Percentiles rank a stretch among this genome's conserved stretches.
These are phyloP conservation scores for Oopsacas minuta DNA, from an alignment of 37 sponge, comb jelly and placozoan species.

Conservation along the genomic window DNA sequence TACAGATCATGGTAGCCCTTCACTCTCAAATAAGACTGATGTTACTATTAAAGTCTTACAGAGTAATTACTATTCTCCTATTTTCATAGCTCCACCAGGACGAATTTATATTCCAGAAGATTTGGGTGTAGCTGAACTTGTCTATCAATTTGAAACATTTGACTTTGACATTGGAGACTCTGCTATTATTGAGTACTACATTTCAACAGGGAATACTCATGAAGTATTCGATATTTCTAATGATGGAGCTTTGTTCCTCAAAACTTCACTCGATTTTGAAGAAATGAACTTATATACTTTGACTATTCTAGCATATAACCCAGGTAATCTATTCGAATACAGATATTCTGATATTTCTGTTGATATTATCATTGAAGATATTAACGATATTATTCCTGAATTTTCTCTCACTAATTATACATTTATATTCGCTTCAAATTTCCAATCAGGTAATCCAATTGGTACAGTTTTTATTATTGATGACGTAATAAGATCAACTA, in stretches of 20 bases:
- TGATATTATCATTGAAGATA: not conserved
- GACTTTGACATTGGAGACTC: not conserved
- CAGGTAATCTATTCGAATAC: not conserved
- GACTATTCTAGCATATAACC: not conserved
- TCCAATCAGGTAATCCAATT: not conserved
- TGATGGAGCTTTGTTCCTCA: not conserved
- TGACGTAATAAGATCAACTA: not conserved
- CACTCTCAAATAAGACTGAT: not conserved
- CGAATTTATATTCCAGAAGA: not conserved
- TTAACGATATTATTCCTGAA: not conserved
- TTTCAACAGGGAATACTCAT: slow-evolving; percentile 14
- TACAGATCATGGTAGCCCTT: not conserved
- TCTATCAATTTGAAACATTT: not conserved
- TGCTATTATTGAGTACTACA: not conserved
- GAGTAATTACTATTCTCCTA: not conserved
- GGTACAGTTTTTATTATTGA: not conserved
- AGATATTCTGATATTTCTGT: not conserved
- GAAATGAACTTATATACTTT: not conserved
- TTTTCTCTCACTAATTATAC: not conserved
- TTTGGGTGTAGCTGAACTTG: not conserved
- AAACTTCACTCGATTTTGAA: not conserved
- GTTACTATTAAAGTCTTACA: not conserved
- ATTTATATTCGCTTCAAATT: not conserved
- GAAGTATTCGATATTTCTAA: slow-evolving; percentile 18
- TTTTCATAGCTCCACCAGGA: not conserved